These are phyloP conservation scores for Myripristis murdjan DNA, from an alignment of 2,797 vertebrate genomes.

Conservation along the genomic window DNA sequence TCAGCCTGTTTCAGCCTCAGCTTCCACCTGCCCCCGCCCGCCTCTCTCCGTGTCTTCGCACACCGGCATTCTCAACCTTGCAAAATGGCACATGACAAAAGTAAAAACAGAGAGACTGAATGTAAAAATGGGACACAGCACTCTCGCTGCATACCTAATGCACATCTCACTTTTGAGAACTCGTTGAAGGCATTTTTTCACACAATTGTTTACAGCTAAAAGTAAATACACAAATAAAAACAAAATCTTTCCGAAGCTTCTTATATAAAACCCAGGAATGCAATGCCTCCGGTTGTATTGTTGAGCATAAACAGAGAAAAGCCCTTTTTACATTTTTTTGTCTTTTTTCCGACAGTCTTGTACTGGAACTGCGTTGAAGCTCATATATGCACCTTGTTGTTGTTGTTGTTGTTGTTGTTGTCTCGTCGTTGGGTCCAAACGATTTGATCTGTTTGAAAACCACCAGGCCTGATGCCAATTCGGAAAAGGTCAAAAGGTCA, in stretches of 20 bases:
- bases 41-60: slow-evolving; percentile 21
- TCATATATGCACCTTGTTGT: slow-evolving; percentile 80
- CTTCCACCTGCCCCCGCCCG: slow-evolving; percentile 4
- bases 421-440: slow-evolving; percentile 69
- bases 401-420: slow-evolving; percentile 63
- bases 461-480: slow-evolving; percentile 45
- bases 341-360: slow-evolving; percentile 76
- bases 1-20: slow-evolving; percentile 31
- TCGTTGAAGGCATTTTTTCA: slow-evolving; percentile 83
- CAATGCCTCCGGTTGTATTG: slow-evolving; percentile 82
- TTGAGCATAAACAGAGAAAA: slow-evolving; percentile 86
- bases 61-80: slow-evolving; percentile 46
- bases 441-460: slow-evolving; percentile 79
- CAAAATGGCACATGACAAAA: slow-evolving; percentile 76
- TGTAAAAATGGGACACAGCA: slow-evolving; percentile 76
- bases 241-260: slow-evolving; percentile 77
- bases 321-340: slow-evolving; percentile 85
- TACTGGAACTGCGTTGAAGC: slow-evolving; percentile 79
- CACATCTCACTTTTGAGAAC: slow-evolving; percentile 84
- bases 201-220: slow-evolving; percentile 82
- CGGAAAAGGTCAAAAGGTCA: slow-evolving; percentile 42
- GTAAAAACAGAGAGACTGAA: slow-evolving; percentile 47
- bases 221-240: slow-evolving; percentile 76
- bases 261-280: slow-evolving; percentile 87
- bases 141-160: slow-evolving; percentile 81